Evolutionary conservation across 2,113 vertebrate species (phyloP).

Genomic region (Mormyrus lacerda): DNA sequence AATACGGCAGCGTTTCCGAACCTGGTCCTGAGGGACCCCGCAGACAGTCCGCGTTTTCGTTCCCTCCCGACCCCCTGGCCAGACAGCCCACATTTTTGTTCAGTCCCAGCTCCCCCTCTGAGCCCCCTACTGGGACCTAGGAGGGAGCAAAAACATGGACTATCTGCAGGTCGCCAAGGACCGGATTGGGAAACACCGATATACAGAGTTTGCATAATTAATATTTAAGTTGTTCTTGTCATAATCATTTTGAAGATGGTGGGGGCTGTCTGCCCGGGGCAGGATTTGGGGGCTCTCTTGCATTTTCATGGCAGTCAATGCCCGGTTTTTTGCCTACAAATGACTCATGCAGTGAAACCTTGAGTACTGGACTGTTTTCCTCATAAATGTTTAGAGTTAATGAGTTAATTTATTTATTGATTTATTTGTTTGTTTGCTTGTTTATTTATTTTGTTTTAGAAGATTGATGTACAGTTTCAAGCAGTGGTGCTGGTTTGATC

Average conservation of each 20-base stretch:
- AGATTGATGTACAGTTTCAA: neutral
- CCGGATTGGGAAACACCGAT: neutral
- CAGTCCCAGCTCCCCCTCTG: neutral
- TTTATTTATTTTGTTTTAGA: neutral
- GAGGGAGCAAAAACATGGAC: neutral
- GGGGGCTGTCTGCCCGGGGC: neutral
- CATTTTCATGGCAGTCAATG: neutral
- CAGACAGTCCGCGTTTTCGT: neutral
- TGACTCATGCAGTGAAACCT: neutral
- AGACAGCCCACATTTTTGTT: neutral
- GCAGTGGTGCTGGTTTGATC: neutral
- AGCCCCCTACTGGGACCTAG: neutral
- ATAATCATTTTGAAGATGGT: neutral
- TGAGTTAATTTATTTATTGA: neutral
- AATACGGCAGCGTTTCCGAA: neutral
- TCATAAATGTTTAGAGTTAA: neutral
- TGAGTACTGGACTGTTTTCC: neutral
- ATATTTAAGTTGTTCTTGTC: neutral
- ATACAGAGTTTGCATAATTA: neutral
- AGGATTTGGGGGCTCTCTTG: neutral
- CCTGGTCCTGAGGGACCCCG: neutral
- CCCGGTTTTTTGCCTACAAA: neutral
- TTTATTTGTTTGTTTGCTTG: neutral
- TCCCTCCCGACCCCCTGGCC: neutral
- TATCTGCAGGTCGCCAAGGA: neutral